These are phyloP conservation scores for Kobus ellipsiprymnus DNA, from an alignment of 2,113 vertebrate genomes.

Conservation along the genomic window DNA sequence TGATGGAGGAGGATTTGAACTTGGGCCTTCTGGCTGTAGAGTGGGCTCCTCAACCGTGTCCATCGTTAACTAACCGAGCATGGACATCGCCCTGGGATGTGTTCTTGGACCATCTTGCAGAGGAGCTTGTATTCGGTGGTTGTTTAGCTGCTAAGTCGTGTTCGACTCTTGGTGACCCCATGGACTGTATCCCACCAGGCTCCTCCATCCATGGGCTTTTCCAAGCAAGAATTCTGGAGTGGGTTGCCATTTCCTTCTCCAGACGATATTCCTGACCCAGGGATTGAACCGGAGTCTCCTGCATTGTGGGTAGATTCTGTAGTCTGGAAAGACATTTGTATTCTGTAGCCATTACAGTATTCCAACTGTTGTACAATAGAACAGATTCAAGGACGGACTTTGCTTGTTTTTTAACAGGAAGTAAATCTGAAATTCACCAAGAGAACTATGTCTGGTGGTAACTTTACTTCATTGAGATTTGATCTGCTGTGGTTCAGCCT, in stretches of 20 bases:
- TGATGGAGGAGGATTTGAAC: not conserved
- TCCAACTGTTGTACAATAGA: not conserved
- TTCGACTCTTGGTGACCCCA: not conserved
- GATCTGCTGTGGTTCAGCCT: not conserved
- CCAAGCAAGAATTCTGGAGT: not conserved
- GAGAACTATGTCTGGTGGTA: not conserved
- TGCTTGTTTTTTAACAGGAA: not conserved
- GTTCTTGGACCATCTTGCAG: not conserved
- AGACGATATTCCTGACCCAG: not conserved
- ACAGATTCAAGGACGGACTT: not conserved
- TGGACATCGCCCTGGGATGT: too few species aligned
- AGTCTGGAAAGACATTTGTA: not conserved
- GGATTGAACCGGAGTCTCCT: not conserved
- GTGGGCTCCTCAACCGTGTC: not conserved
- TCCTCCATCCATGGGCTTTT: not conserved
- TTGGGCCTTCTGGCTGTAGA: not conserved
- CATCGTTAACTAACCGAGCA: not conserved
- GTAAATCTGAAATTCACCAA: not conserved
- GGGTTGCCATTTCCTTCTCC: not conserved
- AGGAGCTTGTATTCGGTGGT: not conserved
- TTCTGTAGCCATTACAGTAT: not conserved
- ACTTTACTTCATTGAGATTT: not conserved
- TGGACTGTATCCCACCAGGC: not conserved
- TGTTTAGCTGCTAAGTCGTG: not conserved
- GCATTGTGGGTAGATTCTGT: not conserved